Percentiles rank a stretch among this genome's conserved stretches.
Conservation (phyloP, 2,113 vertebrate species). For the Bettongia penicillata region DNA sequence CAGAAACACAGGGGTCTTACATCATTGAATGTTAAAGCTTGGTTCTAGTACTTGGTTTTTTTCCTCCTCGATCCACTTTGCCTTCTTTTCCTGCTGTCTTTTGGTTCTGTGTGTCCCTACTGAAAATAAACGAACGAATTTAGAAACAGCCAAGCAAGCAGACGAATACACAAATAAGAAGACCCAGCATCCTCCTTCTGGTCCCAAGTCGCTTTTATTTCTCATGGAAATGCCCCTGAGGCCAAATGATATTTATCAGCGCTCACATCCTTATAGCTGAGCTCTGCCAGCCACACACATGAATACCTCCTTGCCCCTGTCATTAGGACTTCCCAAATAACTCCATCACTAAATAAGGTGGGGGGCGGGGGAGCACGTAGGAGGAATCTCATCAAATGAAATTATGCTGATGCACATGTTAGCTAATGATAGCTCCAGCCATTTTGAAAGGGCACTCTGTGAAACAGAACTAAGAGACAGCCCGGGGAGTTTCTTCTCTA, state of each 20-base stretch:
- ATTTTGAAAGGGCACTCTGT: constrained; percentile 54
- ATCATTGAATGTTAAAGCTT: background rate
- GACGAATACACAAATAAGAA: background rate
- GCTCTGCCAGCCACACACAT: background rate
- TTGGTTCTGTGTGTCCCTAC: background rate
- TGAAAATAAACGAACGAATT: background rate
- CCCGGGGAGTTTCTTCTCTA: constrained; percentile 46
- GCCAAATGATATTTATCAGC: background rate
- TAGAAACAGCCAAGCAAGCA: background rate
- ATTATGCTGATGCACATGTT: constrained; percentile 65
- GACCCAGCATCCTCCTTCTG: background rate
- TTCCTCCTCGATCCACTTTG: background rate
- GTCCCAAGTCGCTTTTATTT: background rate
- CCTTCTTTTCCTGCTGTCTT: background rate
- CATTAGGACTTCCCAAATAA: constrained; percentile 47
- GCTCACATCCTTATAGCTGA: background rate
- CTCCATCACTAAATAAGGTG: constrained; percentile 15
- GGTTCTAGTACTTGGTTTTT: background rate
- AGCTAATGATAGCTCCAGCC: constrained; percentile 35
- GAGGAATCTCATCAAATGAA: constrained; percentile 60
- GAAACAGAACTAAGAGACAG: constrained; percentile 45
- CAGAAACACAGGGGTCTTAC: too few relatives aligned
- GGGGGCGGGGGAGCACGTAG: background rate
- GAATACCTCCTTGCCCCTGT: constrained; percentile 29
- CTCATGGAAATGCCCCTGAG: background rate